Conservation (phyloP, 2,113 vertebrate genomes). For the Buteo buteo region DNA sequence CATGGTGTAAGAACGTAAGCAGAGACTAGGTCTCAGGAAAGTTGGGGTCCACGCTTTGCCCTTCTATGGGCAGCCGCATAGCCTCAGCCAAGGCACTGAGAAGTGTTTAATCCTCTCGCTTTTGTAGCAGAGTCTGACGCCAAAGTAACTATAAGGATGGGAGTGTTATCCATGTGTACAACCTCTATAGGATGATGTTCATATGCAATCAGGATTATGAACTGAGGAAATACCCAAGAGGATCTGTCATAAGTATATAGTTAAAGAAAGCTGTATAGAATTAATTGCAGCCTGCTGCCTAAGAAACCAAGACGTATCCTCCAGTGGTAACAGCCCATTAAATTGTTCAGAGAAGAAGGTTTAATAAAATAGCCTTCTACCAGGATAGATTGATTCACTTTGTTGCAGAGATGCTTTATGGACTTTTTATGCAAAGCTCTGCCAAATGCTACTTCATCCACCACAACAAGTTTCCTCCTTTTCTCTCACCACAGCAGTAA, state of each 20-base stretch:
- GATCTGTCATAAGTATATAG: neutral
- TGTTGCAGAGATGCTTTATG: neutral
- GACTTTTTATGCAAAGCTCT: neutral
- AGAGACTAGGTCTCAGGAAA: neutral
- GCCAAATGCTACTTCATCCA: neutral
- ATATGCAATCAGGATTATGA: neutral
- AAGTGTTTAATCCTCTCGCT: neutral
- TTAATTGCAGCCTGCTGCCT: neutral
- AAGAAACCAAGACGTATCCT: neutral
- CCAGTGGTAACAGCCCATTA: neutral
- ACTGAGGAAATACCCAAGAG: neutral
- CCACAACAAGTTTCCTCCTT: neutral
- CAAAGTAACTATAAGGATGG: neutral
- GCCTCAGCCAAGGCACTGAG: neutral
- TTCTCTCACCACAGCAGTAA: neutral
- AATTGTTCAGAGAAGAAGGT: neutral
- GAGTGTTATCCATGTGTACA: neutral
- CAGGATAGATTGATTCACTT: neutral
- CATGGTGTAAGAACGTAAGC: accelerated
- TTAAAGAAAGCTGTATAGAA: neutral
- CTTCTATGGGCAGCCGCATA: neutral
- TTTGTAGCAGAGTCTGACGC: neutral
- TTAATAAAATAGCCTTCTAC: neutral
- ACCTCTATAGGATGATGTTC: neutral
- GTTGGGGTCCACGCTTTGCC: neutral